Base-by-base conservation (phyloP, 2,113 vertebrate species). In the Prionailurus viverrinus region DNA sequence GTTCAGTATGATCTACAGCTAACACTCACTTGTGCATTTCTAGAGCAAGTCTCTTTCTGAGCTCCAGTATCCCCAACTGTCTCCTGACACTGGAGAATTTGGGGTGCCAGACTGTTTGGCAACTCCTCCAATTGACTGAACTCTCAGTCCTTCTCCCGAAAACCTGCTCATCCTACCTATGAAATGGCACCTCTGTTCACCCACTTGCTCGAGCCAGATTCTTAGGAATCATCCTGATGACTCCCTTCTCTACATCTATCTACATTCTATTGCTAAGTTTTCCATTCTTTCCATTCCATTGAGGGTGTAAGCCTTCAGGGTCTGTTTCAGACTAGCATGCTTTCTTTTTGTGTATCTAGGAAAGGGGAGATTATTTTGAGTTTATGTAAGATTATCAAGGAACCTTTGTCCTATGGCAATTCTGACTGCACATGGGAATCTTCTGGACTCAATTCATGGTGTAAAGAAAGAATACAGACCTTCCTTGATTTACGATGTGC, bases 351-450 rank as follows among this genome's bases (percentile, higher is more conserved):
- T 53, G 14, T 27, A 41, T 53, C 4, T 29, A 88, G 76, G 36
- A 65, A 71, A 91, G 36, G 63, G 36, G 12, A 71, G 63, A 63
- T 65, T 73, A 63, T 45, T 65, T 89, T 9, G 66, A 66, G 29
- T 65, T 87, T 87, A 33, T 95, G 82, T 33, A 87, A 86, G 16
- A 79, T 84, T 89, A 41, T 27, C 63, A 92, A 84, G 65, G 27
- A 73, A 33, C 41, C 19, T 95, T 84, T 63, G 23, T 83, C 39
- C 33, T 45, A 27, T 23, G 23, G 80, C 16, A 69, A 55, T 69
- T 69, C 29, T 76, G 55, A 63, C 51, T 3, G 27, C 31, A 36
- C 6, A 5, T 63, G 51, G 96, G 51, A 92, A 89, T 15, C 39
- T 94, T 80, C 71, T 53, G 55, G 45, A 68, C 2, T 36, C 4